phyloP scores from a whole-genome alignment of 2,113 vertebrate species.

The Pelecanus crispus region DNA sequence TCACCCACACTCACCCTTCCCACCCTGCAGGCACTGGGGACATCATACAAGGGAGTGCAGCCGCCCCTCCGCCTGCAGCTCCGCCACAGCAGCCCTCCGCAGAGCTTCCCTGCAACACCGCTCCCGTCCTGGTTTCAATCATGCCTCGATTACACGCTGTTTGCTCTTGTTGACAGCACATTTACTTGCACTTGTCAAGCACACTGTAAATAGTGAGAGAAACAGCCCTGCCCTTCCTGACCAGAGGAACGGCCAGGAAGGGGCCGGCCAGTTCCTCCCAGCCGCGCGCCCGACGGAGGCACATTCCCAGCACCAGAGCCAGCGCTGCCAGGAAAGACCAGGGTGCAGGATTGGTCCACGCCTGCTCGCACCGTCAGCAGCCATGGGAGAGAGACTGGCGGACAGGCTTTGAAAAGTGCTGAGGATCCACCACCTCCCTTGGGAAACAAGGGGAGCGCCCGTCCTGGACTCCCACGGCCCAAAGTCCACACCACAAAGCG shows the following conservation, averaged over 20 bases:
- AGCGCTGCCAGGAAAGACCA: neutral
- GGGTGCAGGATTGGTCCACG: neutral
- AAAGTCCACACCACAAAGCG: slow-evolving; percentile 8
- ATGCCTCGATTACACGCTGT: neutral
- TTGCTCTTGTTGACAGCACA: slow-evolving; percentile 43
- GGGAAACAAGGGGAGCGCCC: neutral
- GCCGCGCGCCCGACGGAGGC: rapidly evolving
- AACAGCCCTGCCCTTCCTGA: slow-evolving; percentile 43
- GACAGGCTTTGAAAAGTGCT: neutral
- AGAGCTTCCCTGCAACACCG: neutral
- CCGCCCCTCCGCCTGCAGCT: rapidly evolving
- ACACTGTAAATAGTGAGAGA: slow-evolving; percentile 32
- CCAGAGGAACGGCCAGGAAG: neutral
- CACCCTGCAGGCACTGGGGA: neutral
- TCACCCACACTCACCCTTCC: neutral
- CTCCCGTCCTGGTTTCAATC: neutral
- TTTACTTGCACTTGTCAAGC: slow-evolving; percentile 57
- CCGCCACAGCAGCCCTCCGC: rapidly evolving
- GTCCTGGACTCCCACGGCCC: neutral
- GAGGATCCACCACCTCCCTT: slow-evolving; percentile 35
- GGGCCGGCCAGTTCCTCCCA: neutral
- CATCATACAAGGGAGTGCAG: rapidly evolving
- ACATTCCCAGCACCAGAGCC: neutral
- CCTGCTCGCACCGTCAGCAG: neutral
- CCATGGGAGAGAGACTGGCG: neutral